Conservation (phyloP, 1,140 invertebrate genomes). For the Drosophila navojoa region DNA sequence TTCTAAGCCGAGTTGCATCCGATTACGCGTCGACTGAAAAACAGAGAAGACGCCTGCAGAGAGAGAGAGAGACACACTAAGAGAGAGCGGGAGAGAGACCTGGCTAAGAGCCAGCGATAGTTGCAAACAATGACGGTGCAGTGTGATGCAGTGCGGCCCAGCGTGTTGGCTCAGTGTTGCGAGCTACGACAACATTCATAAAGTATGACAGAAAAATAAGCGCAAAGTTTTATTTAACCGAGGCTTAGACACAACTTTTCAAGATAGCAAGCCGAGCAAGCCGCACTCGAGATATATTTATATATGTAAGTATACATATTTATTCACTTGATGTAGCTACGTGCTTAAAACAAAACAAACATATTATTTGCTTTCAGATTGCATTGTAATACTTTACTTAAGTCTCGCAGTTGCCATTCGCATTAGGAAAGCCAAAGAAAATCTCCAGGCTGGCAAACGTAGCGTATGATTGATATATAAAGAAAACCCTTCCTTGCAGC, state of each 20-base stretch:
- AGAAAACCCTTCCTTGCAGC: no score
- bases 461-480: no score
- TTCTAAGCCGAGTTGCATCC: constrained; percentile 63
- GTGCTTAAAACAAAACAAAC: neutral
- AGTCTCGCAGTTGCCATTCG: no score
- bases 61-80: neutral
- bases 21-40: constrained; percentile 41
- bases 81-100: neutral
- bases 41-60: neutral
- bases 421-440: no score
- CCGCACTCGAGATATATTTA: neutral
- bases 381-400: no score
- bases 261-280: constrained; percentile 5
- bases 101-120: constrained; percentile 18
- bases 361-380: neutral
- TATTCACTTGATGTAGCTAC: neutral
- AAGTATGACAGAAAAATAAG: constrained; percentile 41
- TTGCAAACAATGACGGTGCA: constrained; percentile 29
- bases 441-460: no score
- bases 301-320: neutral
- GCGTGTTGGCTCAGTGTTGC: neutral
- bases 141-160: neutral
- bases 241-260: constrained; percentile 19
- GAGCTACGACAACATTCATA: constrained; percentile 38
- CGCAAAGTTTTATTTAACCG: constrained; percentile 68